Evolutionary conservation across 1,140 invertebrate species (phyloP).

Genomic region (Drosophila punjabiensis): DNA sequence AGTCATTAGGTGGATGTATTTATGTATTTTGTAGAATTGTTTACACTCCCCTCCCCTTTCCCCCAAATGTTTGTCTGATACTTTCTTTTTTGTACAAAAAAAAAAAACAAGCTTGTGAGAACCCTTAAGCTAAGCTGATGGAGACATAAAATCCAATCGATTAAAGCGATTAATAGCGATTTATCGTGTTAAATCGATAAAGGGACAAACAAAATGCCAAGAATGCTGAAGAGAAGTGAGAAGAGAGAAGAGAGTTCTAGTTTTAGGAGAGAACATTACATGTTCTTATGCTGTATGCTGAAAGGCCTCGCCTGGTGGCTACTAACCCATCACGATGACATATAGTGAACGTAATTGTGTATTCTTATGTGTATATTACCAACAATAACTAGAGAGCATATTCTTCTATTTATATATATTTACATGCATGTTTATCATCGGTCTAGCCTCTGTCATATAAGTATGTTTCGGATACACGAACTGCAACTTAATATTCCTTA

Average conservation of each 20-base stretch:
- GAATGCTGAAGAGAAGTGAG: slow-evolving; percentile 32
- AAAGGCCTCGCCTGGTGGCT: slow-evolving; percentile 38
- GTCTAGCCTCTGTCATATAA: slow-evolving; percentile 47
- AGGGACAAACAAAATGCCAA: slow-evolving; percentile 12
- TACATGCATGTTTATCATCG: slow-evolving; percentile 51
- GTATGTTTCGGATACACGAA: slow-evolving; percentile 62
- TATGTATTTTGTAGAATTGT: slow-evolving; percentile 27
- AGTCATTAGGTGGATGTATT: slow-evolving; percentile 14
- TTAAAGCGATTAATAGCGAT: not conserved
- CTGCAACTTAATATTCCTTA: slow-evolving; percentile 77
- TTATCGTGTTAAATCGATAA: not conserved
- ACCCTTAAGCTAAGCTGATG: slow-evolving; percentile 21
- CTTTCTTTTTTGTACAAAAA: slow-evolving; percentile 22
- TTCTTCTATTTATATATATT: slow-evolving; percentile 46
- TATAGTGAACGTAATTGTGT: slow-evolving; percentile 29
- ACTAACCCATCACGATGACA: slow-evolving; percentile 29
- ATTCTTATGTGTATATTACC: slow-evolving; percentile 33
- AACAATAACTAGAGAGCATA: slow-evolving; percentile 42
- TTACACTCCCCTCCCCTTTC: slow-evolving; percentile 4
- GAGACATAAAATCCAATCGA: slow-evolving; percentile 16
- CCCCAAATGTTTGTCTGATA: slow-evolving; percentile 19
- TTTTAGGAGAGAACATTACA: slow-evolving; percentile 20
- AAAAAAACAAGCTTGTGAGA: not conserved
- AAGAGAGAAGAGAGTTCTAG: slow-evolving; percentile 18
- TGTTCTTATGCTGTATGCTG: slow-evolving; percentile 12